phyloP scores from a whole-genome alignment of 2,888 invertebrate species.

The Chydorus sphaericus region DNA sequence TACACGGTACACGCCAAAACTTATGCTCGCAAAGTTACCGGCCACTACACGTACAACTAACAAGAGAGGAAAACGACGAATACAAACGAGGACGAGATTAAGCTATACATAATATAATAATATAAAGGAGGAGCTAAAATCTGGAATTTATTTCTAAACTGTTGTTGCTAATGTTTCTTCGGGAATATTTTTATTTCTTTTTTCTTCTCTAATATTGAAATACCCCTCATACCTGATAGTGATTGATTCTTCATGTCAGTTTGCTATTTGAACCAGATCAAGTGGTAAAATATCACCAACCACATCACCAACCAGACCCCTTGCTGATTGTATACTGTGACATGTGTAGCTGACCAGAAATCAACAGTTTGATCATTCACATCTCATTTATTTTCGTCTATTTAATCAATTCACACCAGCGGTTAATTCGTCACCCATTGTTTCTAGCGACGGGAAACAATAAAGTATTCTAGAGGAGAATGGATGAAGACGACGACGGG shows the following conservation, averaged over 20 bases:
- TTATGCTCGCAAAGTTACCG: slow-evolving; percentile 55
- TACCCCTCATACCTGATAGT: background rate
- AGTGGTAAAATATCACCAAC: no score
- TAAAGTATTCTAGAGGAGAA: background rate
- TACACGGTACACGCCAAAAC: slow-evolving; percentile 60
- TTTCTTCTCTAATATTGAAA: background rate
- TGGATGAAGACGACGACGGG: background rate
- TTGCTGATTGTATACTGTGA: no score
- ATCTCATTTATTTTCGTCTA: background rate
- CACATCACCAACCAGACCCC: no score
- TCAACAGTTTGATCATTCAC: background rate
- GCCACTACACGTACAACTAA: background rate
- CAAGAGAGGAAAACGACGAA: background rate
- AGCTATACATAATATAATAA: background rate
- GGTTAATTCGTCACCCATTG: no score
- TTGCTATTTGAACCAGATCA: no score
- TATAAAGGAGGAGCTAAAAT: background rate
- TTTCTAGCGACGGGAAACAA: background rate
- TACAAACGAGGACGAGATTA: background rate
- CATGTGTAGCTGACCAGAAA: slow-evolving; percentile 1
- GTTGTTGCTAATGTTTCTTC: slow-evolving; percentile 1
- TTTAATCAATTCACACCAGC: no score
- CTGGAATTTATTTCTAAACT: background rate
- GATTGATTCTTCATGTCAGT: no score
- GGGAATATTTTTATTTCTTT: background rate